A percentile compares a stretch with the other conserved stretches of the same genome.
Evolutionary conservation across 1,140 invertebrate species (phyloP).

Genomic region (Drosophila pseudoananassae): DNA sequence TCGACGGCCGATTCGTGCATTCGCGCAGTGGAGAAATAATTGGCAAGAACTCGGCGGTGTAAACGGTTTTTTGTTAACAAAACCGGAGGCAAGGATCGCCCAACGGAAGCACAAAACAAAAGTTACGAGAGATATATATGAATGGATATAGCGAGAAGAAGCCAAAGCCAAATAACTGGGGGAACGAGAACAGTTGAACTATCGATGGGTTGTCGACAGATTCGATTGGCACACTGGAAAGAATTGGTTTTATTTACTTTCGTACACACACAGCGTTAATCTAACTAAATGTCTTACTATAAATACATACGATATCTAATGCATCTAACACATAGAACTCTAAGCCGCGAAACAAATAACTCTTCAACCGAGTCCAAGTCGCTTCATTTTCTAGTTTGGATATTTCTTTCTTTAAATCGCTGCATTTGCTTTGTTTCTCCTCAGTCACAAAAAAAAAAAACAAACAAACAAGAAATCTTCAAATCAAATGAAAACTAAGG

Average conservation of each 20-base stretch:
- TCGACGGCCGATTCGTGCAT: constrained; percentile 91
- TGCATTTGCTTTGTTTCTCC: constrained; percentile 44
- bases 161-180: constrained; percentile 62
- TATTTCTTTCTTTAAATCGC: constrained; percentile 9
- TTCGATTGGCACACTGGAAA: constrained; percentile 43
- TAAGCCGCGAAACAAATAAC: constrained; percentile 28
- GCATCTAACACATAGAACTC: constrained; percentile 39
- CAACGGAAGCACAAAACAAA: constrained; percentile 16
- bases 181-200: constrained; percentile 31
- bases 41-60: constrained; percentile 93
- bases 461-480: neutral
- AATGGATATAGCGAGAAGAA: constrained; percentile 24
- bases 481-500: constrained; percentile 13
- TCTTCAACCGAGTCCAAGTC: constrained; percentile 2
- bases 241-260: constrained; percentile 51
- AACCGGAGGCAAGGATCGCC: constrained; percentile 4
- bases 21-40: constrained; percentile 91
- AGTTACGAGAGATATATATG: constrained; percentile 1
- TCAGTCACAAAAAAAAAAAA: constrained; percentile 11
- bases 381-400: constrained; percentile 37
- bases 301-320: constrained; percentile 42
- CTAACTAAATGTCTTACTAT: constrained; percentile 64
- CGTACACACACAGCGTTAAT: constrained; percentile 37
- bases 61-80: constrained; percentile 74
- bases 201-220: constrained; percentile 19